Conservation (phyloP, 2,888 invertebrate genomes). For the Apotomis capreana region DNA sequence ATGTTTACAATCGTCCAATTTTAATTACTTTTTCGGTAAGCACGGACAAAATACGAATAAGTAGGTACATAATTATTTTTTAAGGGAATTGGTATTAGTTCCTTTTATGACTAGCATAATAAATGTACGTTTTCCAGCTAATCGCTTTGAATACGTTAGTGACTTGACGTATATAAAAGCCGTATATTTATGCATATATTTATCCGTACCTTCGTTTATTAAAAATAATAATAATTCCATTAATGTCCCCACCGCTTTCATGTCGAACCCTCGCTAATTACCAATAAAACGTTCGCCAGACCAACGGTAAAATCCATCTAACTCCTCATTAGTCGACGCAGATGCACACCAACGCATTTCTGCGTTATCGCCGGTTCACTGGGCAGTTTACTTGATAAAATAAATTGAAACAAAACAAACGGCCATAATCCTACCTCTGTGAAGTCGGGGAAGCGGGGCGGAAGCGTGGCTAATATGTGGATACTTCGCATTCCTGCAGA, state of each 20-base stretch:
- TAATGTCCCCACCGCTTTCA: slow-evolving; percentile 21
- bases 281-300: slow-evolving; percentile 59
- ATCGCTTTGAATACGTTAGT: too few species aligned
- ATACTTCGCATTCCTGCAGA: slow-evolving; percentile 72
- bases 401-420: slow-evolving; percentile 82
- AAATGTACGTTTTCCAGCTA: too few species aligned
- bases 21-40: background rate
- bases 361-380: slow-evolving; percentile 72
- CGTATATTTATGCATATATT: background rate
- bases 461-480: slow-evolving; percentile 79
- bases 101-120: too few species aligned
- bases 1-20: background rate
- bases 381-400: slow-evolving; percentile 82
- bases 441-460: slow-evolving; percentile 79
- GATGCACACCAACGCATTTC: slow-evolving; percentile 64
- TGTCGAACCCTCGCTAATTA: slow-evolving; percentile 33
- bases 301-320: slow-evolving; percentile 69
- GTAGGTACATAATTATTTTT: too few species aligned
- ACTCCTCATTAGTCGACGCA: slow-evolving; percentile 70
- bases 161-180: background rate
- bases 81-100: too few species aligned
- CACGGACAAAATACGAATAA: background rate
- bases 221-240: background rate
- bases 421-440: slow-evolving; percentile 79
- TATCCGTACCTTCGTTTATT: background rate